Conservation (phyloP, 1,140 invertebrate species). For the Sycophila sp. region DNA sequence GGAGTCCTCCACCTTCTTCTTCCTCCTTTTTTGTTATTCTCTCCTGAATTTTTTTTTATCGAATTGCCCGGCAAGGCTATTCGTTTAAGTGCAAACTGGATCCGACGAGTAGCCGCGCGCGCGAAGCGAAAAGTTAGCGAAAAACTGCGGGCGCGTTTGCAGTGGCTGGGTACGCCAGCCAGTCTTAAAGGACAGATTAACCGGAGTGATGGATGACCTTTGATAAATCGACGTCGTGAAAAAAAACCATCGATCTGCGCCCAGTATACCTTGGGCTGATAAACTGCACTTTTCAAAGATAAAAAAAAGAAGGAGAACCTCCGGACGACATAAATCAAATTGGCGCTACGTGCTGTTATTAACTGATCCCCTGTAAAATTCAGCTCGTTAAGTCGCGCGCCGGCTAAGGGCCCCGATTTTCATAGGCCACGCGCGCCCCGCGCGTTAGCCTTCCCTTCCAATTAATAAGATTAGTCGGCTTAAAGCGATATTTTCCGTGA, state of each 20-base stretch:
- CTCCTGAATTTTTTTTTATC: background rate
- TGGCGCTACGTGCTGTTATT: background rate
- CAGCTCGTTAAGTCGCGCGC: background rate
- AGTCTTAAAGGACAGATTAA: slow-evolving; percentile 24
- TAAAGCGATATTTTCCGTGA: background rate
- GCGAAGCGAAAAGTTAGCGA: background rate
- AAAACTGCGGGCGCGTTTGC: background rate
- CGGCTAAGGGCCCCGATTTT: background rate
- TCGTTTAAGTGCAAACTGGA: background rate
- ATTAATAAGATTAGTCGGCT: background rate
- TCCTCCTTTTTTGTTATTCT: background rate
- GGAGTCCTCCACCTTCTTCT: background rate
- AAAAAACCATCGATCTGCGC: background rate
- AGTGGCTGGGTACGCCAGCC: too few relatives aligned
- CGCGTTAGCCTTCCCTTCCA: background rate
- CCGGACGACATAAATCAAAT: slow-evolving; percentile 21
- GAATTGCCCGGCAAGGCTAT: background rate
- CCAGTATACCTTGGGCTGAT: background rate
- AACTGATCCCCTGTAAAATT: background rate
- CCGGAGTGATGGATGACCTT: slow-evolving; percentile 24
- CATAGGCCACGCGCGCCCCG: too few relatives aligned
- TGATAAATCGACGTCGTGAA: slow-evolving; percentile 23
- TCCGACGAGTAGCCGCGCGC: background rate
- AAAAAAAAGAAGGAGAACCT: background rate
- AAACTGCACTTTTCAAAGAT: slow-evolving; percentile 6